Base-by-base conservation (phyloP, 1,140 invertebrate genomes). In the Matsumurasca onukii region DNA sequence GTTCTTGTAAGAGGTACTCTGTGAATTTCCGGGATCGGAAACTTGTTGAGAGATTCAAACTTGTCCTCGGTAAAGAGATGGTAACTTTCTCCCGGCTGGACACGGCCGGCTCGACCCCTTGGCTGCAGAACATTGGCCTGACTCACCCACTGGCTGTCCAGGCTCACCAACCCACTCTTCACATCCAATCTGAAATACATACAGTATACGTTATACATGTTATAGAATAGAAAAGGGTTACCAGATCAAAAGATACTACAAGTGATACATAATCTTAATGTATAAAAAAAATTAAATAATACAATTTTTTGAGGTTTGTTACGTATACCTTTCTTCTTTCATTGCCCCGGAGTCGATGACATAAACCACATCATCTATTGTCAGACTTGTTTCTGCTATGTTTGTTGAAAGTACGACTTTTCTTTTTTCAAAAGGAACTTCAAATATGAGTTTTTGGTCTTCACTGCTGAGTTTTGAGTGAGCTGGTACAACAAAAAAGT, bases 361-460 rank as follows among this genome's bases (percentile, higher is more conserved):
- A 78, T 88, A 93, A 0, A 94, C 89, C 31, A 95, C 87, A 79
- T 95, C 94, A 79, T 95, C 91, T 71, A 96, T 93, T 27, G 94
- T 96, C 72, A 96, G 93, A 52, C 91, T 91, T 0, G 91, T 92
- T 81, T 93, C 91, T 3, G 91, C 91, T 71, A 94, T 92, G 68
- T 88, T 89, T 0, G 91, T 93, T 0, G 91, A 84, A 64, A 93
- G 80, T 27, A 93, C 87, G 49, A 93, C 90, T 80, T 92, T 92
- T 3, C 90, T 82, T 9, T 85, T 86, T 9, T 85, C 86, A 0
- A 85, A 80, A 31, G 85, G 80, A 0, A 83, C 80, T 12, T 84
- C 82, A 74, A 97, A 95, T 0, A 93, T 89, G 65, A 86, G 83
- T 73, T 89, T 89, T 75, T 96, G 93, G 76, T 94, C 91, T 1